phyloP scores from a whole-genome alignment of 1,140 invertebrate genomes.

The Apis laboriosa region DNA sequence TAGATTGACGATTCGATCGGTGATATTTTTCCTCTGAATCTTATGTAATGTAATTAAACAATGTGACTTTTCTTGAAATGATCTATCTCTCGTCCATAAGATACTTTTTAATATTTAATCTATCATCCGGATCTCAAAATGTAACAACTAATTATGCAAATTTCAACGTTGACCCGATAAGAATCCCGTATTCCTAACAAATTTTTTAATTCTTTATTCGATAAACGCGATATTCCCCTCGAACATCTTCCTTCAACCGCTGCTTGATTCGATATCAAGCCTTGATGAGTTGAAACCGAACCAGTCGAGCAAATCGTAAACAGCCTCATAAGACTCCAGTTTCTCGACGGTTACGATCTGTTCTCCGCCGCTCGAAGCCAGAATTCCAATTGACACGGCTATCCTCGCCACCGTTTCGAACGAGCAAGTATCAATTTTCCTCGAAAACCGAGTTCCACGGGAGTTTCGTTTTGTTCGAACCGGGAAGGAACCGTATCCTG shows the following conservation, averaged over 20 bases:
- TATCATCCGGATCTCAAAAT: not conserved
- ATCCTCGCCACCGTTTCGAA: not conserved
- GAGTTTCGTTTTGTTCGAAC: slow-evolving; percentile 15
- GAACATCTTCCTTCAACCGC: not conserved
- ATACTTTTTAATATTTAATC: too few species aligned
- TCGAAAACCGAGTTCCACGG: not conserved
- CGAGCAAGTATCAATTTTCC: slow-evolving; percentile 21
- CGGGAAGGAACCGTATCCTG: slow-evolving; percentile 26
- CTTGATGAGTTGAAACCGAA: not conserved
- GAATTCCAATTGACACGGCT: not conserved
- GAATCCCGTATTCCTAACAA: not conserved
- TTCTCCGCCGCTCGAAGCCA: not conserved
- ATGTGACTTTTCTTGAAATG: too few species aligned
- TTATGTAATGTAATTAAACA: too few species aligned
- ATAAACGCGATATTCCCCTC: too few species aligned
- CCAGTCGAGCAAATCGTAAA: slow-evolving; percentile 11
- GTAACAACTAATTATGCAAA: not conserved
- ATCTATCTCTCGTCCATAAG: too few species aligned
- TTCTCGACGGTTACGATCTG: not conserved
- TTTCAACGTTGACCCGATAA: not conserved
- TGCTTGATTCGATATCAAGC: not conserved
- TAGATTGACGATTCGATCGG: too few species aligned
- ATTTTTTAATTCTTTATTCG: not conserved
- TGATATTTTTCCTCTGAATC: too few species aligned
- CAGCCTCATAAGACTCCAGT: not conserved